Evolutionary conservation across 1,140 invertebrate species (phyloP), one percentile per base, ranked within the genome.

Genomic region (Paraescarpia echinospica): DNA sequence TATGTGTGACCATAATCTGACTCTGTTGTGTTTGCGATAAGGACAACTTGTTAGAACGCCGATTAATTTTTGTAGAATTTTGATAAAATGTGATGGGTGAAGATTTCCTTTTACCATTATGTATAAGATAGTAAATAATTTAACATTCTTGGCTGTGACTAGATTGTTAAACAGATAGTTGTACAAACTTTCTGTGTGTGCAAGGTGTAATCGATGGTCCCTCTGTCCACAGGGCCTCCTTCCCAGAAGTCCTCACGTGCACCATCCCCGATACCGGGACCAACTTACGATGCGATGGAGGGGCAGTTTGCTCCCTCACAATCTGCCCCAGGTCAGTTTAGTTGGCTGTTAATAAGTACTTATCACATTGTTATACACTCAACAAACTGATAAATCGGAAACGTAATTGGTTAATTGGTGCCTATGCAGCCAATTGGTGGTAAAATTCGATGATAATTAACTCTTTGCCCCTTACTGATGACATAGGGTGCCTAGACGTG

Each of bases 241-340:
- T 96, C 96, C 35, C 94, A 95, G 92, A 96, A 94, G 92, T 96
- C 96, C 35, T 96, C 96, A 5, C 93, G 96, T 91, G 96, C 94
- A 27, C 95, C 96, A 33, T 96, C 96, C 90, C 96, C 96, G 77
- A 93, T 96, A 35, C 94, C 95, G 89, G 94, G 93, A 88, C 95
- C 94, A 90, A 94, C 94, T 18, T 95, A 95, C 94, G 96, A 96
- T 95, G 95, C 95, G 33, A 94, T 96, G 93, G 96, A 96, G 93
- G 96, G 96, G n/a, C 96, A 96, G 92, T 96, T 96, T 93, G 93
- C 94, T 88, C 94, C 94, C 89, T 77, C 59, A 12, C 59, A 77
- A 77, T 18, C 59, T 77, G 93, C 91, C 33, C 92, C 92, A 93
- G 90, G 92, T 91, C 34, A 34, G 92, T 89, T 51, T 93, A 48